These are phyloP conservation scores for fruit fly (Drosophila melanogaster) DNA, from an alignment of 1,140 invertebrate species.

Conservation along the genomic window DNA sequence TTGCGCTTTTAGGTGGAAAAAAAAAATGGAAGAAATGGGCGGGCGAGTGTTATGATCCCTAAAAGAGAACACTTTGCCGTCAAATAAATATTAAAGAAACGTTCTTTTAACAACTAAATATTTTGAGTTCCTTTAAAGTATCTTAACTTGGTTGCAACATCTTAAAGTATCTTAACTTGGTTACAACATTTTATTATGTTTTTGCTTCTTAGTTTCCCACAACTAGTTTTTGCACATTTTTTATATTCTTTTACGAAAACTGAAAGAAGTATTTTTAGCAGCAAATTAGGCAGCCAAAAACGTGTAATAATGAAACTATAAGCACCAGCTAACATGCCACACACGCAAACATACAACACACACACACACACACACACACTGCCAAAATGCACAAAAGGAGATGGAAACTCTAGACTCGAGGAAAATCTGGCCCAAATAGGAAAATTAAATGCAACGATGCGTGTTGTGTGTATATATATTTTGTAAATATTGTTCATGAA, in stretches of 20 bases:
- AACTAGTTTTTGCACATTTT: conserved; percentile 4
- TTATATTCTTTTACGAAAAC: conserved; percentile 18
- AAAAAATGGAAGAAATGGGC: not conserved
- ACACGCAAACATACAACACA: conserved; percentile 33
- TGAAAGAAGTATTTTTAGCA: conserved; percentile 75
- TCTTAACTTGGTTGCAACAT: no score
- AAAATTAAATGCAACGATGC: conserved; percentile 44
- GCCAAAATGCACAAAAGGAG: conserved; percentile 36
- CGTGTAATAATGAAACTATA: conserved; percentile 9
- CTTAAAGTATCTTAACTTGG: no score
- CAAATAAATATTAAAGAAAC: conserved; percentile 23
- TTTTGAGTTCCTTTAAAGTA: not conserved
- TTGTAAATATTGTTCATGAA: conserved; percentile 23
- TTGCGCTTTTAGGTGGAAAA: conserved; percentile 29
- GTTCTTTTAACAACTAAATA: conserved; percentile 10
- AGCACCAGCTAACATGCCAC: conserved; percentile 39
- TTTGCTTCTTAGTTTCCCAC: not conserved
- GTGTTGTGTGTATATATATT: conserved; percentile 38
- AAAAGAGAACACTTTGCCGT: conserved; percentile 22
- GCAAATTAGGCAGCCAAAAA: conserved; percentile 62
- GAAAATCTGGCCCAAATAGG: conserved; percentile 16
- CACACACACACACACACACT: conserved; percentile 22
- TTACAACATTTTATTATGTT: not conserved
- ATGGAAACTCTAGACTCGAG: conserved; percentile 30
- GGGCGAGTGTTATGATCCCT: conserved; percentile 20